A percentile compares a stretch with the other conserved stretches of the same genome.
phyloP scores from a whole-genome alignment of 2,113 vertebrate species.

The Apistogramma diplotaenia region DNA sequence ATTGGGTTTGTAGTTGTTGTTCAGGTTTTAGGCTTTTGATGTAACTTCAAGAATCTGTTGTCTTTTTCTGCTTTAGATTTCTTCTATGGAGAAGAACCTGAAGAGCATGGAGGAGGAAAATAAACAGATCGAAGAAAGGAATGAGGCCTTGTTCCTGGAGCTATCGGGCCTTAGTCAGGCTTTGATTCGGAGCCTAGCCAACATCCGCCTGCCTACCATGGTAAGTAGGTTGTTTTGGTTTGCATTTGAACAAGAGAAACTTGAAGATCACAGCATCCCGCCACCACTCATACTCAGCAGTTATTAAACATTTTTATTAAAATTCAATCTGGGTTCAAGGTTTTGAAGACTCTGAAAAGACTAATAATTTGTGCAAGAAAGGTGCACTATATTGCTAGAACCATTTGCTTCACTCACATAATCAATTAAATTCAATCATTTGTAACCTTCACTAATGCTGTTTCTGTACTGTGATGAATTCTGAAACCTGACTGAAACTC shows the following conservation, averaged over 20 bases:
- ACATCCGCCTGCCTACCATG: conserved; percentile 96
- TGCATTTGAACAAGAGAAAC: not conserved
- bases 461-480: no score
- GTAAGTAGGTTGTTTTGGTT: conserved; percentile 69
- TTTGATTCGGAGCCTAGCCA: conserved; percentile 94
- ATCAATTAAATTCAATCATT: no score
- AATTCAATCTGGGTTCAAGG: not conserved
- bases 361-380: no score
- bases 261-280: not conserved
- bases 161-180: conserved; percentile 96
- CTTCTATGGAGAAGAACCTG: conserved; percentile 96
- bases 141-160: conserved; percentile 94
- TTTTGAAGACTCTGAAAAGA: no score
- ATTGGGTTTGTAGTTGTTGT: not conserved
- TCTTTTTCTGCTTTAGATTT: conserved; percentile 80
- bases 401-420: no score
- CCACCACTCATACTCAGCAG: not conserved
- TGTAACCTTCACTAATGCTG: no score
- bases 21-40: no score
- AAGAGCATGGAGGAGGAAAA: conserved; percentile 97
- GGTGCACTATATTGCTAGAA: no score
- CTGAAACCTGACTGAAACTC: no score
- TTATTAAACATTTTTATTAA: not conserved
- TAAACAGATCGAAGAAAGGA: conserved; percentile 95
- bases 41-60: not conserved